phyloP scores from a whole-genome alignment of 1,140 invertebrate genomes.

The Hyposmocoma kahamanoa region DNA sequence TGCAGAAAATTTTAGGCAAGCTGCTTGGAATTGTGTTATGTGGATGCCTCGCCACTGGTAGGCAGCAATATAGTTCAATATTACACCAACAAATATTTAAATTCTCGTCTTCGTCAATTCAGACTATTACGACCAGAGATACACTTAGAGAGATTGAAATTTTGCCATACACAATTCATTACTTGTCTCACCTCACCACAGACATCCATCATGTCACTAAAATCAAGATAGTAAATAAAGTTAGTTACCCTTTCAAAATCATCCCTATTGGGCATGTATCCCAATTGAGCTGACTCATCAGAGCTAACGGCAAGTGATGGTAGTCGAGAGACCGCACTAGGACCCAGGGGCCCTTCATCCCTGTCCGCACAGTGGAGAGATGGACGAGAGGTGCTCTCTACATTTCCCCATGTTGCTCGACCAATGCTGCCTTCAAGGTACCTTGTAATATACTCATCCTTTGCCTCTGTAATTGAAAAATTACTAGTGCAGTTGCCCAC shows the following conservation, averaged over 20 bases:
- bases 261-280: constrained; percentile 96
- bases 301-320: constrained; percentile 85
- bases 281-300: constrained; percentile 91
- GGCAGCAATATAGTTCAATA: too few species aligned
- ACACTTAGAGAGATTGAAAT: too few species aligned
- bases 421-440: constrained; percentile 94
- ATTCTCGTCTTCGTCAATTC: too few species aligned
- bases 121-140: too few species aligned
- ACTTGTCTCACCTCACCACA: too few species aligned
- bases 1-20: too few species aligned
- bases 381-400: constrained; percentile 78
- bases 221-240: neutral
- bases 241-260: constrained; percentile 91
- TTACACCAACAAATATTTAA: too few species aligned
- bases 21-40: too few species aligned
- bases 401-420: constrained; percentile 85
- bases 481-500: too few species aligned
- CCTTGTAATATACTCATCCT: constrained; percentile 92
- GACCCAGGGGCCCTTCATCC: constrained; percentile 88
- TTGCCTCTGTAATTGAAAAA: constrained; percentile 83
- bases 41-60: too few species aligned
- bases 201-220: too few species aligned
- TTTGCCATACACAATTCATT: too few species aligned
- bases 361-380: constrained; percentile 82
- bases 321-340: constrained; percentile 80